Evolutionary conservation across 1,140 invertebrate species (phyloP).

Genomic region (Macrotrachela quadricornifera): DNA sequence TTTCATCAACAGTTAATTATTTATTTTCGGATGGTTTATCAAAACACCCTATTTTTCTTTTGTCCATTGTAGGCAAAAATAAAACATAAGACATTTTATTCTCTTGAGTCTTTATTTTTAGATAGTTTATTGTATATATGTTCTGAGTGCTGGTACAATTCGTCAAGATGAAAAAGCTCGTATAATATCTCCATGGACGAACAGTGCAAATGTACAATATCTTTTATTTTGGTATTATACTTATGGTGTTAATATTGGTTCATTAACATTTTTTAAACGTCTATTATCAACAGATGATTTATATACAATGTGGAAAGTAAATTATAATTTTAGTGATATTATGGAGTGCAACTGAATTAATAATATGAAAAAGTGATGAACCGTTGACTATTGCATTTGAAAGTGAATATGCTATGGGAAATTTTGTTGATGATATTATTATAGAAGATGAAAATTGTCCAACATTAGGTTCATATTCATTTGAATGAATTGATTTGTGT

Average conservation of each 20-base stretch:
- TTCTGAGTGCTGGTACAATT: background rate
- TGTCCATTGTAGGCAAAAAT: too few relatives aligned
- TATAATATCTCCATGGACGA: background rate
- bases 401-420: conserved; percentile 14
- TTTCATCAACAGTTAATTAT: too few relatives aligned
- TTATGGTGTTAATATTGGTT: conserved; percentile 8
- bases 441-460: too few relatives aligned
- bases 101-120: too few relatives aligned
- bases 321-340: conserved; percentile 5
- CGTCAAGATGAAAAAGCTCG: background rate
- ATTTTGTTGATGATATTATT: background rate
- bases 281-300: background rate
- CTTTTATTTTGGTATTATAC: conserved; percentile 10
- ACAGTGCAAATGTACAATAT: conserved; percentile 11
- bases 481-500: conserved; percentile 17
- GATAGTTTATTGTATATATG: background rate
- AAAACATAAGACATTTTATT: too few relatives aligned
- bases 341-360: conserved; percentile 3
- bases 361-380: background rate
- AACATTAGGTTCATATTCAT: conserved; percentile 15
- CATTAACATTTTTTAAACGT: background rate
- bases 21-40: too few relatives aligned
- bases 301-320: background rate
- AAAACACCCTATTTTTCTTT: too few relatives aligned
- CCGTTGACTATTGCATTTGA: conserved; percentile 14